Percentiles rank a stretch among this genome's conserved stretches.
Evolutionary conservation across 2,888 invertebrate genomes (phyloP).

Genomic region (Imbricaverruca yamaguchii): DNA sequence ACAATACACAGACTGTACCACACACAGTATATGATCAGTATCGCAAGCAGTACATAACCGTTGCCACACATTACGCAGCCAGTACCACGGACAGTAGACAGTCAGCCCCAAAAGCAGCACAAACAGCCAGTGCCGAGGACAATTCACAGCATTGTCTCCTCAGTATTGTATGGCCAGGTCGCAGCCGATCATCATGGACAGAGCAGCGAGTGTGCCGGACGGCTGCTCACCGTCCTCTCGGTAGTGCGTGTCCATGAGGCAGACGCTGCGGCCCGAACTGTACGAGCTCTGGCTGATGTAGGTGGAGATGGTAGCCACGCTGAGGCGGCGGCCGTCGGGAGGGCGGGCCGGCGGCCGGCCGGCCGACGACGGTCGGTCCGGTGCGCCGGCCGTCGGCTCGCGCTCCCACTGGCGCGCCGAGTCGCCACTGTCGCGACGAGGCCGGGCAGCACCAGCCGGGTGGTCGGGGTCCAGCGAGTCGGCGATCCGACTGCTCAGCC

Average conservation of each 20-base stretch:
- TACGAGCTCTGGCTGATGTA: conserved; percentile 63
- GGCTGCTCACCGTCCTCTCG: conserved; percentile 11
- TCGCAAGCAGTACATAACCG: too few species aligned
- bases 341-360: conserved; percentile 11
- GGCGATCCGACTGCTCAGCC: not conserved
- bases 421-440: not conserved
- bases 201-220: too few species aligned
- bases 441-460: not conserved
- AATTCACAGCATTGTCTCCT: too few species aligned
- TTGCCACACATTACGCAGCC: too few species aligned
- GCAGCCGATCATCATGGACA: too few species aligned
- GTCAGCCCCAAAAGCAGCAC: too few species aligned
- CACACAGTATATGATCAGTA: too few species aligned
- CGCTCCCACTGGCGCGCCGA: not conserved
- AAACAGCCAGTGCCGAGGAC: too few species aligned
- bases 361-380: not conserved
- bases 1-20: too few species aligned
- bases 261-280: conserved; percentile 26
- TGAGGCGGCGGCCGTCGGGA: conserved; percentile 54
- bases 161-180: too few species aligned
- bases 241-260: conserved; percentile 21
- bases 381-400: not conserved
- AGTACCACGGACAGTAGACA: too few species aligned
- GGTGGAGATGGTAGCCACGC: conserved; percentile 80
- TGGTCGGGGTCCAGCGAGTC: conserved; percentile 3